Base-by-base conservation (phyloP, 23 tunicate genomes). In the Phallusia fumigata region DNA sequence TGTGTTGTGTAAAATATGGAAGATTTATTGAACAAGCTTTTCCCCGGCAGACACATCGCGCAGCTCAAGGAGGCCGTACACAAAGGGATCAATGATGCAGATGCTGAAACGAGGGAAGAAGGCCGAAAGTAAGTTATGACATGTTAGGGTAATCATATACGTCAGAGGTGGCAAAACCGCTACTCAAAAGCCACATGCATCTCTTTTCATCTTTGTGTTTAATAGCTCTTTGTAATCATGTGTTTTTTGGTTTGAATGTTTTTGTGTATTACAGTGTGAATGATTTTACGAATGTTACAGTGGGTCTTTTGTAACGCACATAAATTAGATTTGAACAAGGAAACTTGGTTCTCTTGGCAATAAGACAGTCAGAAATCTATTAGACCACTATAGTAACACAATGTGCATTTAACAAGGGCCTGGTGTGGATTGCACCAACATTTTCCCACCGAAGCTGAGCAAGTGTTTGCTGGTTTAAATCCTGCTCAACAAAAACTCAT, bases 81-180 rank as follows among this genome's bases (percentile, higher is more conserved):
- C 74, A 89, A 86, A 52, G 98, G 98, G 36, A 89, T 94, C 80
- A 76, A 52, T 36, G 98, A 94, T 80, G 98, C 98, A 0, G 98
- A 94, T 83, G 58, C 94, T 0, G 98, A 89, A 74, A 82, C 94
- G 21, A 65, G 98, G 32, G 86, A 87, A 76, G 98, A 94, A 82
- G 94, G 94, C 18, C 64, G 98, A 76, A 89, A 82, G 98, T 94
- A 34, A 83, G 97, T 85, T 73, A 11, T 58, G n/a, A n/a, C n/a
- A n/a, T n/a, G n/a, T n/a, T n/a, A n/a, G n/a, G n/a, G n/a, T n/a
- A n/a, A n/a, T n/a, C n/a, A n/a, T n/a, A n/a, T n/a, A n/a, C n/a
- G n/a, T n/a, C n/a, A n/a, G n/a, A n/a, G n/a, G n/a, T n/a, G n/a
- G n/a, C n/a, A n/a, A n/a, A n/a, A n/a, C n/a, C n/a, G n/a, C n/a